Percentiles rank a stretch among this genome's conserved stretches.
Evolutionary conservation across 2,888 invertebrate genomes (phyloP).

Genomic region (Amorpha juglandis): DNA sequence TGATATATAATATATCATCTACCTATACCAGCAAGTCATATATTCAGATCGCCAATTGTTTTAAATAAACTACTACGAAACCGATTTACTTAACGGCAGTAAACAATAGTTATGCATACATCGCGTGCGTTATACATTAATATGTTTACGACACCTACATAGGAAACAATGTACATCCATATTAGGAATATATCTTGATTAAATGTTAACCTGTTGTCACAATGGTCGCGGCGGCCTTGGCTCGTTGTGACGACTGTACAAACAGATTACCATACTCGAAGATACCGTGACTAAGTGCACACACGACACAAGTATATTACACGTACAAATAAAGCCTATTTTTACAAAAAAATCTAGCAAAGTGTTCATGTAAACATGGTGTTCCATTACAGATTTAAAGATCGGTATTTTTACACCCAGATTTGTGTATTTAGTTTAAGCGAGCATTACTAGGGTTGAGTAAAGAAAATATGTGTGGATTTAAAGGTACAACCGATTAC

Average conservation of each 20-base stretch:
- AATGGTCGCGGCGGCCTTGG: constrained; percentile 60
- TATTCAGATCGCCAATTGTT: constrained; percentile 37
- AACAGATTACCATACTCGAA: constrained; percentile 68
- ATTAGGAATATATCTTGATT: constrained; percentile 46
- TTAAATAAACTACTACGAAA: constrained; percentile 23
- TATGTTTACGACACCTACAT: constrained; percentile 40
- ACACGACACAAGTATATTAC: constrained; percentile 37
- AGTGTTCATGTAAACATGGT: constrained; percentile 14
- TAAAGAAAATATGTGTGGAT: not conserved
- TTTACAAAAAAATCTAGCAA: constrained; percentile 8
- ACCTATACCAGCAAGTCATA: constrained; percentile 28
- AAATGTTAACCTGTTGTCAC: constrained; percentile 45
- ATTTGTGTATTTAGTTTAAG: not conserved
- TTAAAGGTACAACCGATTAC: not conserved
- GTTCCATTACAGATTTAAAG: not conserved
- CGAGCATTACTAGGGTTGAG: not conserved
- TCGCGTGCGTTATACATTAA: constrained; percentile 41
- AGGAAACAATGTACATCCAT: constrained; percentile 46
- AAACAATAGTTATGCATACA: constrained; percentile 36
- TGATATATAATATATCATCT: not conserved
- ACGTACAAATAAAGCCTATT: constrained; percentile 12
- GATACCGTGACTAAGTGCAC: constrained; percentile 58
- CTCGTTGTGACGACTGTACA: constrained; percentile 59
- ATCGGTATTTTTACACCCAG: not conserved
- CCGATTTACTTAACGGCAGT: constrained; percentile 19